These are phyloP conservation scores for Sylvilagus bachmani DNA, from an alignment of 2,113 vertebrate genomes.

Conservation along the genomic window DNA sequence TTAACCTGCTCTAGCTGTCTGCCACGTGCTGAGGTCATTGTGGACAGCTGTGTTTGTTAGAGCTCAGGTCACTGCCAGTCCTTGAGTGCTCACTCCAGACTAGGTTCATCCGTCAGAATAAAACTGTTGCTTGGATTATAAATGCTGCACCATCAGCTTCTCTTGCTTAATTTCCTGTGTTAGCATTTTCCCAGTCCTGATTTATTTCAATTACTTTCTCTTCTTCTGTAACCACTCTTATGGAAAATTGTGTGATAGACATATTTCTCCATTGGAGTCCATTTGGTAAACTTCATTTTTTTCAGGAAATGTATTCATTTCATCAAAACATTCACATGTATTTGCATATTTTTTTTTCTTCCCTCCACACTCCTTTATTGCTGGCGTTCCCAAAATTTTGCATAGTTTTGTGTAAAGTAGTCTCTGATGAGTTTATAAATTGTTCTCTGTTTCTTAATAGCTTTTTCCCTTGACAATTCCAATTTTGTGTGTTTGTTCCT, in stretches of 20 bases:
- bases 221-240: background rate
- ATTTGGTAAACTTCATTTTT: conserved; percentile 17
- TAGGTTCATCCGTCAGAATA: conserved; percentile 1
- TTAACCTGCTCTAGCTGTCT: background rate
- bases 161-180: conserved; percentile 10
- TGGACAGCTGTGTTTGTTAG: background rate
- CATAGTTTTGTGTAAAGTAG: conserved; percentile 6
- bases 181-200: background rate
- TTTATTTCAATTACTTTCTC: conserved; percentile 47
- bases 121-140: conserved; percentile 4
- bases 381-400: no score
- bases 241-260: background rate
- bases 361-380: no score
- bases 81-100: background rate
- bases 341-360: conserved; percentile 17
- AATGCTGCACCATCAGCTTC: background rate
- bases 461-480: conserved; percentile 17
- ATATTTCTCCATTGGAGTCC: background rate
- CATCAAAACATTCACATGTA: conserved; percentile 32
- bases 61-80: background rate
- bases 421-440: background rate
- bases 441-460: background rate
- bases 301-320: conserved; percentile 24
- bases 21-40: background rate
- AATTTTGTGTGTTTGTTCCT: conserved; percentile 19